phyloP scores from a whole-genome alignment of 1,140 invertebrate genomes.

The Heliconius eleuchia region DNA sequence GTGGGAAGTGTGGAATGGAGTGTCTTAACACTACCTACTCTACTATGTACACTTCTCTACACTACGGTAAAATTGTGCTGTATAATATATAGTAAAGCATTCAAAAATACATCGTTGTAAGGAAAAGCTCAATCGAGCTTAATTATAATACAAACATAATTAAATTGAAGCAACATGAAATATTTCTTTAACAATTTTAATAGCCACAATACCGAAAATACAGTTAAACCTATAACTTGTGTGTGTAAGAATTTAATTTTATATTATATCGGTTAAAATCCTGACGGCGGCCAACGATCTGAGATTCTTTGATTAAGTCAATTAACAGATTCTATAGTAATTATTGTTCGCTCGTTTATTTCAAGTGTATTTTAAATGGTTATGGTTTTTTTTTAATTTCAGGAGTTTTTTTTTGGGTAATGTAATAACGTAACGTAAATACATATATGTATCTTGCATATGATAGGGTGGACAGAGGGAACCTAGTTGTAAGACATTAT shows the following conservation, averaged over 20 bases:
- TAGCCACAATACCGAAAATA: neutral
- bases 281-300: constrained; percentile 19
- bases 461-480: too few species aligned
- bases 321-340: constrained; percentile 30
- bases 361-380: neutral
- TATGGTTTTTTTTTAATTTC: constrained; percentile 1
- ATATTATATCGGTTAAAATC: constrained; percentile 13
- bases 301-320: constrained; percentile 35
- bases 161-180: neutral
- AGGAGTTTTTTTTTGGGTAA: neutral
- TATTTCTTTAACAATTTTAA: neutral
- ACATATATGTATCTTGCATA: neutral
- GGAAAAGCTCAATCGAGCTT: neutral
- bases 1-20: too few species aligned
- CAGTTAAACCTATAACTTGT: neutral
- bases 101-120: neutral
- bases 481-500: too few species aligned
- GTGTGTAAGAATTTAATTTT: constrained; percentile 15
- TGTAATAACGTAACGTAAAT: neutral
- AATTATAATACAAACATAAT: neutral
- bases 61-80: too few species aligned
- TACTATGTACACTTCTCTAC: too few species aligned
- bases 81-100: too few species aligned
- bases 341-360: constrained; percentile 13
- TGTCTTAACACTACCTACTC: too few species aligned